Conservation (phyloP, 35 echinoderm and acorn worm genomes). For the Lytechinus pictus region DNA sequence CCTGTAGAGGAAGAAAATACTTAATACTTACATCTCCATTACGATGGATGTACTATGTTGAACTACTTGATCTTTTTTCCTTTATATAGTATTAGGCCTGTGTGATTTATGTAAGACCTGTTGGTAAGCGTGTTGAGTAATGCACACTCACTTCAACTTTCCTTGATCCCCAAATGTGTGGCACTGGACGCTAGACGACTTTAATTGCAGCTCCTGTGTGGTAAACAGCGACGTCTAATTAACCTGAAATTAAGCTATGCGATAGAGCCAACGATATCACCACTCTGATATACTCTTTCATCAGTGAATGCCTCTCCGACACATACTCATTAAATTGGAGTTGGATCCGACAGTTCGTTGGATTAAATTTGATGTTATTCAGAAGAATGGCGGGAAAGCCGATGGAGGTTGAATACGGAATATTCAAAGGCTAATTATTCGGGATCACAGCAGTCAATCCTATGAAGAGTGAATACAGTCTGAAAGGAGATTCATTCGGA, state of each 20-base stretch:
- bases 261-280: neutral
- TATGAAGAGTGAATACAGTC: neutral
- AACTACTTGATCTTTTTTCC: too few relatives aligned
- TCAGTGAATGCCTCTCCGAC: too few relatives aligned
- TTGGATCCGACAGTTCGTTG: neutral
- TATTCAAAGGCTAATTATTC: neutral
- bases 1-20: too few relatives aligned
- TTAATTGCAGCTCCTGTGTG: neutral
- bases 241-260: neutral
- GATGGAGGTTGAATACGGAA: neutral
- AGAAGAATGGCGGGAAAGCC: neutral
- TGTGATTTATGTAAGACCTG: too few relatives aligned
- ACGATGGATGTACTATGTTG: too few relatives aligned
- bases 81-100: too few relatives aligned
- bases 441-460: neutral
- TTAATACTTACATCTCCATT: too few relatives aligned
- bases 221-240: neutral
- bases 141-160: neutral
- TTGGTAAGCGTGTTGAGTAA: too few relatives aligned
- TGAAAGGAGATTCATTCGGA: neutral
- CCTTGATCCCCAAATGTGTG: neutral
- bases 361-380: neutral
- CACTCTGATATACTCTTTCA: too few relatives aligned
- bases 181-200: neutral
- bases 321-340: neutral